These are phyloP conservation scores for Sebastes paucispinis DNA, from an alignment of 2,797 vertebrate species.

Conservation along the genomic window DNA sequence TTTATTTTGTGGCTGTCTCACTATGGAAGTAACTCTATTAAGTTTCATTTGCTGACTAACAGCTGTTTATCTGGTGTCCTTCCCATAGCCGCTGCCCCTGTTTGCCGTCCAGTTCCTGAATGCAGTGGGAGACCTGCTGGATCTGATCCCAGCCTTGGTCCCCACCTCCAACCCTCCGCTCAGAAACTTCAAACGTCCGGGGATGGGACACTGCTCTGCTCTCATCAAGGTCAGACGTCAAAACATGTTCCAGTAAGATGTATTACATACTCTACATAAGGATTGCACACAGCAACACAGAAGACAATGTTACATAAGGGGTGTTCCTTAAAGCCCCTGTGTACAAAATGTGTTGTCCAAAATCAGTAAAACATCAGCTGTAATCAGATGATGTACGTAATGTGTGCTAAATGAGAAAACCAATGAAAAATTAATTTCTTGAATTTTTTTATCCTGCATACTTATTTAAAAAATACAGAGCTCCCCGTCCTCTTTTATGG, in stretches of 20 bases:
- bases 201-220: conserved; percentile 95
- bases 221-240: conserved; percentile 90
- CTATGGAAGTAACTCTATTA: background rate
- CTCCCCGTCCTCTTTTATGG: background rate
- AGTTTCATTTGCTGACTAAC: conserved; percentile 7
- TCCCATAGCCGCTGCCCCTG: conserved; percentile 83
- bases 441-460: background rate
- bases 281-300: background rate
- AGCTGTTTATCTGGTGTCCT: conserved; percentile 42
- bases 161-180: conserved; percentile 9
- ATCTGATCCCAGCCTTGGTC: conserved; percentile 88
- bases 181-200: conserved; percentile 73
- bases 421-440: background rate
- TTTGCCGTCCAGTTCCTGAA: conserved; percentile 91
- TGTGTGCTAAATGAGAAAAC: background rate
- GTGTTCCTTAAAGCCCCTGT: background rate
- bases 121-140: conserved; percentile 88
- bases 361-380: background rate
- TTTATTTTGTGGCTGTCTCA: background rate
- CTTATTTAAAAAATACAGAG: too few relatives aligned
- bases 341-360: background rate
- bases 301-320: background rate
- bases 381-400: background rate
- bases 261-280: background rate
- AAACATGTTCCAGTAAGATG: background rate